These are phyloP conservation scores for Charadrius vociferus DNA, from an alignment of 2,113 vertebrate species.

Conservation along the genomic window DNA sequence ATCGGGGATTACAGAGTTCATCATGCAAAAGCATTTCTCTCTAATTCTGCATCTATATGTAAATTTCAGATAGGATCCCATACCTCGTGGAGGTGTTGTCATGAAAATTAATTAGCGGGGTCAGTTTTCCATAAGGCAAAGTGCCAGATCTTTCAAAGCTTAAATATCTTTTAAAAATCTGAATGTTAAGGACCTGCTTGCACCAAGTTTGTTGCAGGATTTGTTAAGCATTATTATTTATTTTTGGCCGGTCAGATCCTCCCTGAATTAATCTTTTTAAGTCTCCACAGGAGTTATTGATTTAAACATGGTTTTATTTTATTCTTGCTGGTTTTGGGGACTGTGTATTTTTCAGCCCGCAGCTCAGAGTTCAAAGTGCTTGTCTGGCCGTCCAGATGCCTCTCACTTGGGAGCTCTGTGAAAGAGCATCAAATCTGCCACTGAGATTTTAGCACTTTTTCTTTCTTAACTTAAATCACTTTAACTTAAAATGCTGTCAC, in stretches of 20 bases:
- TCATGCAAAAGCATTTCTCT: not conserved
- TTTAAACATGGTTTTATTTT: constrained; percentile 31
- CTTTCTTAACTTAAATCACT: constrained; percentile 20
- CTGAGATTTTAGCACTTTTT: not conserved
- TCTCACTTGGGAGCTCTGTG: not conserved
- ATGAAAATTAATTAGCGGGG: constrained; percentile 21
- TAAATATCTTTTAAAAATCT: not conserved
- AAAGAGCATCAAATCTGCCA: not conserved
- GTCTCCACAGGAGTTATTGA: constrained; percentile 34
- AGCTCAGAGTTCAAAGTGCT: constrained; percentile 21
- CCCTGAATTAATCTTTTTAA: constrained; percentile 27
- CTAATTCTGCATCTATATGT: constrained; percentile 21
- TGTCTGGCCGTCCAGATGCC: not conserved
- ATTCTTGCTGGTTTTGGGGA: constrained; percentile 28
- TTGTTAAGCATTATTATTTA: constrained; percentile 19
- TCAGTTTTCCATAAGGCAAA: not conserved
- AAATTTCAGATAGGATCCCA: not conserved
- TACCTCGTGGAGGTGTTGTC: not conserved
- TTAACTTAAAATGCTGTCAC: constrained; percentile 11
- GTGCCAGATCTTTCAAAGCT: not conserved
- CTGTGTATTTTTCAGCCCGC: not conserved
- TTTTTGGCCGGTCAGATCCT: constrained; percentile 19
- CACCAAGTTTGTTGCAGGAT: not conserved
- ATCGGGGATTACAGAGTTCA: not conserved
- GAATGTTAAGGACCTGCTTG: not conserved